Evolutionary conservation across 2,113 vertebrate species (phyloP), one percentile per base, ranked within the genome.

Genomic region (Strix aluco): DNA sequence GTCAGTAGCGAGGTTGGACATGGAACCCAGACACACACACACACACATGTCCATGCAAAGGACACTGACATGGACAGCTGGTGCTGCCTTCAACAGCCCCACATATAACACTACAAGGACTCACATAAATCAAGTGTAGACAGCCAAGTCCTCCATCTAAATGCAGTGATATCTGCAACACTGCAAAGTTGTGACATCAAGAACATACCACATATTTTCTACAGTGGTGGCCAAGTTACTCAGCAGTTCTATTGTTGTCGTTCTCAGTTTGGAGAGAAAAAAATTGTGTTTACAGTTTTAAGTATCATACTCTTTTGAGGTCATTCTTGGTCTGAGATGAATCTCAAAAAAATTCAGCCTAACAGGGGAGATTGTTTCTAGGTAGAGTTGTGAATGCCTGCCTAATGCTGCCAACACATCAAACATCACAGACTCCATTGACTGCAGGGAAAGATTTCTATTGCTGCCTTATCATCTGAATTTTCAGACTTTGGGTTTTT

Each of bases 51-150:
- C n/a, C 69, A 17, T 0, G 3, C 30, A 47, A 67, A 55, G n/a
- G 80, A 29, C 59, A 20, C 3, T 3, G 54, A 3, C 72, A 42
- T 0, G 7, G 58, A 25, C 72, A n/a, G 2, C 26, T 16, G 59
- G 66, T 5, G 13, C 67, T 89, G 40, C 36, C 16, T 67, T 85
- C 73, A 30, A 27, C 16, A 49, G 4, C 44, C 47, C 30, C 42
- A 30, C 34, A 5, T n/a, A 19, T 10, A 49, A 40, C 29, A 19
- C 14, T 18, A 16, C 13, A 6, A 44, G 26, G 46, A n/a, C 52
- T 66, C 38, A 40, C 11, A 15, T 21, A 26, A 51, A 62, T 6
- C 15, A 36, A 70, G 12, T 32, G 16, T 11, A 44, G 10, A 42
- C 26, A 49, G 52, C 15, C 40, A 42, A 6, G 5, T 14, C 36